Evolutionary conservation across 1,140 invertebrate species (phyloP).

Genomic region (Schlechtendalia chinensis): DNA sequence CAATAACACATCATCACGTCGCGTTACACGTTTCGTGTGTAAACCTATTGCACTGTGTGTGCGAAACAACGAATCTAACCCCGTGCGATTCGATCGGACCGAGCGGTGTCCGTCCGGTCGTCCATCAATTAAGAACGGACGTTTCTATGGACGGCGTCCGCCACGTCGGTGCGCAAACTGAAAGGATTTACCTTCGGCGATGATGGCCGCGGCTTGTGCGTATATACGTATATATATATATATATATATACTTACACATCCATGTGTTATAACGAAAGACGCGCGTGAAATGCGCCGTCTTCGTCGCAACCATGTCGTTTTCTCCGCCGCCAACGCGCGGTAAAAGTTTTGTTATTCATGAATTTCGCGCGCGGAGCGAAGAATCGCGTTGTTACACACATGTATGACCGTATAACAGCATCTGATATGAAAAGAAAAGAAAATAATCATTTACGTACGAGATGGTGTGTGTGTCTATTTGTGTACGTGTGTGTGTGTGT

Average conservation of each 20-base stretch:
- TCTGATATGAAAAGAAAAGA: background rate
- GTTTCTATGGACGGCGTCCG: background rate
- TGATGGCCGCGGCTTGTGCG: too few species aligned
- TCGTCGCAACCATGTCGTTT: background rate
- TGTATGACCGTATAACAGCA: too few species aligned
- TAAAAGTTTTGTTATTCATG: background rate
- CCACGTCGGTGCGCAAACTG: background rate
- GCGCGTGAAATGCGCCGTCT: background rate
- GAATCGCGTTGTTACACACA: too few species aligned
- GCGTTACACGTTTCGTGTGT: background rate
- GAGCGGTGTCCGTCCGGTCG: background rate
- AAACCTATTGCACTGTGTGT: background rate
- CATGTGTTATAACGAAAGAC: too few species aligned
- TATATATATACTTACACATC: background rate
- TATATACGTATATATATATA: conserved; percentile 1
- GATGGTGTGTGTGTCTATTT: background rate
- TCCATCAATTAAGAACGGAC: conserved; percentile 43
- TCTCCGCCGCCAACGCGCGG: background rate
- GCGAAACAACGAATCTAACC: conserved; percentile 25
- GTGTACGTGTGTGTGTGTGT: background rate
- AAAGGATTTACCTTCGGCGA: background rate
- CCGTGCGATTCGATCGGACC: conserved; percentile 13
- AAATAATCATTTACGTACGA: too few species aligned
- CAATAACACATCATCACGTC: background rate
- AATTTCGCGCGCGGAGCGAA: background rate